phyloP scores from a whole-genome alignment of 2,797 vertebrate species.

The Masticophis lateralis region DNA sequence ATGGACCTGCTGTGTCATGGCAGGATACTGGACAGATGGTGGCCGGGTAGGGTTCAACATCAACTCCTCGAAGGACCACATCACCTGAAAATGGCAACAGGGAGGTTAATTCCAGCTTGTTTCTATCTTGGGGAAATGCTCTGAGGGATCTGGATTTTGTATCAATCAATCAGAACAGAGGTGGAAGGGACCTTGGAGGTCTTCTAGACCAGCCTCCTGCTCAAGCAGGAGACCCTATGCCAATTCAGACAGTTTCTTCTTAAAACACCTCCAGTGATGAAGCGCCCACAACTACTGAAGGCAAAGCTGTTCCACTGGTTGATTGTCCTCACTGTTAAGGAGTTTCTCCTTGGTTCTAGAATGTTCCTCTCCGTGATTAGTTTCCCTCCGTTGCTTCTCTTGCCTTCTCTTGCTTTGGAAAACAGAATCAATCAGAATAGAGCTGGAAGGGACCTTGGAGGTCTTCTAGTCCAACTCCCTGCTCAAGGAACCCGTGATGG shows the following conservation, averaged over 20 bases:
- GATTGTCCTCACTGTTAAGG: not conserved
- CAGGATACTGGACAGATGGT: not conserved
- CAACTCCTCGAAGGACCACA: conserved; percentile 22
- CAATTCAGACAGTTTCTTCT: not conserved
- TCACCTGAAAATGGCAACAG: not conserved
- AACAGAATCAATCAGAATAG: too few relatives aligned
- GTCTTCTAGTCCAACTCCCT: not conserved
- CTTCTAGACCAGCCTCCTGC: too few relatives aligned
- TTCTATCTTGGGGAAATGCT: not conserved
- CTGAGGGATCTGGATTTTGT: not conserved
- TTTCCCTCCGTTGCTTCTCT: not conserved
- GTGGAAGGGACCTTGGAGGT: too few relatives aligned
- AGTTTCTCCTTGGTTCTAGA: not conserved
- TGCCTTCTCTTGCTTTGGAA: not conserved
- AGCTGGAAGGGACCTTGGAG: not conserved
- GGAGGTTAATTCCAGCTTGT: not conserved
- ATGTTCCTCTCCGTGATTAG: not conserved
- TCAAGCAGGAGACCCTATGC: not conserved
- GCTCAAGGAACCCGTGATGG: too few relatives aligned
- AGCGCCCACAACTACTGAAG: not conserved
- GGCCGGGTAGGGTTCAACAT: conserved; percentile 1
- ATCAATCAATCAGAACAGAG: too few relatives aligned
- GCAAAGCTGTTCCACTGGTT: not conserved
- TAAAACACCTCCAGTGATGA: not conserved
- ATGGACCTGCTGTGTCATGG: not conserved